Evolutionary conservation across 2,113 vertebrate species (phyloP), one percentile per base, ranked within the genome.

Genomic region (Hippocampus mohnikei): DNA sequence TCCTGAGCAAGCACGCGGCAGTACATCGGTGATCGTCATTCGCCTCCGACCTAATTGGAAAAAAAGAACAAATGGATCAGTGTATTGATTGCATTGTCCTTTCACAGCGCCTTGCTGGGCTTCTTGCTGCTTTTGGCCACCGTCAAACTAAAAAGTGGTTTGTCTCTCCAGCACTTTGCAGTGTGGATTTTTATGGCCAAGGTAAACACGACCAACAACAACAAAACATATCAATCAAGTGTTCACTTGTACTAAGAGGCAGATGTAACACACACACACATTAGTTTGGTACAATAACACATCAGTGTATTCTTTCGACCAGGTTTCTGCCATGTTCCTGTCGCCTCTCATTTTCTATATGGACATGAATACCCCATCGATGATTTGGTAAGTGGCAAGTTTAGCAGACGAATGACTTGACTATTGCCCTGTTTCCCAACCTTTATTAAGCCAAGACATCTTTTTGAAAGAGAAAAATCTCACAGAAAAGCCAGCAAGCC

Each of bases 131-230:
- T 94, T 85, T 61, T 97, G 81, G 91, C 92, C 12, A 90, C 94
- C 13, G 90, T 93, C 69, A 97, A 93, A 86, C 75, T 99, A 58
- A 95, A 94, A 87, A 93, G 81, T 60, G 87, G 87, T 50, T 77
- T 93, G 69, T 88, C 94, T 65, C 81, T 93, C 3, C 91, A 93
- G 66, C 94, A 96, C 63, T 93, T 91, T 46, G 85, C 92, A 61
- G 84, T 93, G n/a, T 98, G 95, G 95, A 90, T 80, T 65, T 94
- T 96, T 75, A 37, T 96, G 69, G 94, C 97, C 6, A 97, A 99
- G 96, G 97, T 98, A 90, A 94, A 88, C 5, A 42, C 10, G 23
- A 20, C 20, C 2, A 46, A 50, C 18, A 20, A 50, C 18, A 37
- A 5, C 33, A 37, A 37, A 5, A 37, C 11, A 10, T 55, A 8